Conservation (phyloP, 37 sponge, comb jelly and placozoan species). For the Aphrocallistes beatrix region DNA sequence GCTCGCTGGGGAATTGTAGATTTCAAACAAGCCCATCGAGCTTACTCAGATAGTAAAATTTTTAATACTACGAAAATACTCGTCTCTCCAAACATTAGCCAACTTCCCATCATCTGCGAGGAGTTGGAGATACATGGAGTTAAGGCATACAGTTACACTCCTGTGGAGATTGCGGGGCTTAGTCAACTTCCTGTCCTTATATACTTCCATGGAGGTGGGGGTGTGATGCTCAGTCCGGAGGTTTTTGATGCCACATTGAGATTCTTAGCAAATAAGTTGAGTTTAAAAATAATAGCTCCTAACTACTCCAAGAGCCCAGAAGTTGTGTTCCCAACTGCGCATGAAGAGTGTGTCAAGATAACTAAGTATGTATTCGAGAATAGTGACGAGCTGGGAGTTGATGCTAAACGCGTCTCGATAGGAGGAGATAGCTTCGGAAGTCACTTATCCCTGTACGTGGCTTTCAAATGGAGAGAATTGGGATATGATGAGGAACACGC, state of each 20-base stretch:
- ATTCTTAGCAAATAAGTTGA: not conserved
- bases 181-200: not conserved
- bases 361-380: not conserved
- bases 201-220: not conserved
- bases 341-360: not conserved
- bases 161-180: not conserved
- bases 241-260: not conserved
- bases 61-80: not conserved
- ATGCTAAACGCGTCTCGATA: not conserved
- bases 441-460: not conserved
- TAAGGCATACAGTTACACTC: not conserved
- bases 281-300: not conserved
- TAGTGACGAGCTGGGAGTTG: not conserved
- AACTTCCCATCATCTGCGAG: not conserved
- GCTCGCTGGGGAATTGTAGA: not conserved
- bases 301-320: slow-evolving; percentile 6
- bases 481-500: not conserved
- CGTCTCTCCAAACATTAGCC: not conserved
- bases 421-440: not conserved
- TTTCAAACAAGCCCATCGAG: not conserved
- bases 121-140: not conserved
- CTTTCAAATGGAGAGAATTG: slow-evolving; percentile 5
- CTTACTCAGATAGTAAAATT: not conserved
- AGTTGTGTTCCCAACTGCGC: not conserved
- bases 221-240: not conserved